Conservation (phyloP, 2,888 invertebrate genomes). For the Trimorus sp. region DNA sequence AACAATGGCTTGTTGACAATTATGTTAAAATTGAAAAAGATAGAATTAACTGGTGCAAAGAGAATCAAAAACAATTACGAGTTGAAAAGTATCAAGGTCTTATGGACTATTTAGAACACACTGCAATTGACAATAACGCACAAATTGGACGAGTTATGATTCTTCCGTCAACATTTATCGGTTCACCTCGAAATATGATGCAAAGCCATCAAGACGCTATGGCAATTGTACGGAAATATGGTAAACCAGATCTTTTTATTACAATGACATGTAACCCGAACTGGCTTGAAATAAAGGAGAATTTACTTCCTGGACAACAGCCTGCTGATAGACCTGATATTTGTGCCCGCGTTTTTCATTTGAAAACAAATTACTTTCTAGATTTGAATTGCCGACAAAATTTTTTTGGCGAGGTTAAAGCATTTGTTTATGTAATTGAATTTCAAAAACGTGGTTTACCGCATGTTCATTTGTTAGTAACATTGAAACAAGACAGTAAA, state of each 20-base stretch:
- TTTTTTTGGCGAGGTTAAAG: background rate
- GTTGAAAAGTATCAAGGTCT: conserved; percentile 41
- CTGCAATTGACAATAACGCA: background rate
- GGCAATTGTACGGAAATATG: background rate
- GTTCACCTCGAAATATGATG: background rate
- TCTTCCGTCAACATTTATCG: conserved; percentile 2
- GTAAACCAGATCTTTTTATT: background rate
- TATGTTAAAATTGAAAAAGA: conserved; percentile 14
- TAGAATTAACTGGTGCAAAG: background rate
- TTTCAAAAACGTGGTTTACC: conserved; percentile 2
- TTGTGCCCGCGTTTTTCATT: background rate
- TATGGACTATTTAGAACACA: background rate
- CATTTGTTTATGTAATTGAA: background rate
- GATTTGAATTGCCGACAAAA: background rate
- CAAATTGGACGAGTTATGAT: background rate
- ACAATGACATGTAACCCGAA: background rate
- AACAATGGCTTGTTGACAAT: conserved; percentile 14
- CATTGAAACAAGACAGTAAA: background rate
- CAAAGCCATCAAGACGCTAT: background rate
- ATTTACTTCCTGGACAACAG: background rate
- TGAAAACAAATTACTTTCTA: background rate
- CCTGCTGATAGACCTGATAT: background rate
- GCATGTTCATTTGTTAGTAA: conserved; percentile 3
- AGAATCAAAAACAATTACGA: conserved; percentile 25
- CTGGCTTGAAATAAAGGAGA: background rate